Evolutionary conservation across 2,888 invertebrate genomes (phyloP), one percentile per base, ranked within the genome.

Genomic region (Drosophila ustulata): DNA sequence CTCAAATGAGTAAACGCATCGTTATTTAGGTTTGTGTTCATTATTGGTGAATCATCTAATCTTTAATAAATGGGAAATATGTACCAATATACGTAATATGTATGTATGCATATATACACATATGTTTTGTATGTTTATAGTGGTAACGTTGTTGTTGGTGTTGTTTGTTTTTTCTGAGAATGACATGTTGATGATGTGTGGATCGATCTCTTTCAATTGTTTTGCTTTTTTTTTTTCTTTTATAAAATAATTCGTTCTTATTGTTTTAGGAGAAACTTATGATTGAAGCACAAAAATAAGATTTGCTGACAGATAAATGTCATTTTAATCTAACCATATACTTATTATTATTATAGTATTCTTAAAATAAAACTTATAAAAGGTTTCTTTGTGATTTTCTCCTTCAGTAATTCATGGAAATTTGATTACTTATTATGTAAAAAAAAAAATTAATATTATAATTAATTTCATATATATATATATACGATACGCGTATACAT

Each of bases 371-470:
- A 83, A 83, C 83, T 83, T 83, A 83, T 83, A 83, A 83, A 83
- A 89, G 84, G 78, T 89, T 83, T 83, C 83, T 83, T 83, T 83
- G 83, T 83, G 83, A 88, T 82, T 88, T 82, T 87, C 75, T 86
- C 82, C 89, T 82, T 88, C 89, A 83, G 82, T 88, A 83, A 83
- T 83, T 83, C 89, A 83, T 88, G 82, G 82, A 83, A 83, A 83
- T 83, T 83, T 88, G 87, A 83, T 88, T 83, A 83, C 89, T 83
- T 83, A 83, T 69, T 68, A 59, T 77, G 68, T 64, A 77, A 84
- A 85, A 82, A 81, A 81, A 83, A 82, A 82, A 88, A 83, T 69
- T 80, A 75, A 74, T 75, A 56, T 74, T 74, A 66, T 75, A 51
- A 52, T 51, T 63, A 64, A 52, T 53, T 49, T 57, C 66, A 58